These are phyloP conservation scores for Mesorhabditis spiculigera DNA, from an alignment of 2,888 invertebrate species.

Conservation along the genomic window DNA sequence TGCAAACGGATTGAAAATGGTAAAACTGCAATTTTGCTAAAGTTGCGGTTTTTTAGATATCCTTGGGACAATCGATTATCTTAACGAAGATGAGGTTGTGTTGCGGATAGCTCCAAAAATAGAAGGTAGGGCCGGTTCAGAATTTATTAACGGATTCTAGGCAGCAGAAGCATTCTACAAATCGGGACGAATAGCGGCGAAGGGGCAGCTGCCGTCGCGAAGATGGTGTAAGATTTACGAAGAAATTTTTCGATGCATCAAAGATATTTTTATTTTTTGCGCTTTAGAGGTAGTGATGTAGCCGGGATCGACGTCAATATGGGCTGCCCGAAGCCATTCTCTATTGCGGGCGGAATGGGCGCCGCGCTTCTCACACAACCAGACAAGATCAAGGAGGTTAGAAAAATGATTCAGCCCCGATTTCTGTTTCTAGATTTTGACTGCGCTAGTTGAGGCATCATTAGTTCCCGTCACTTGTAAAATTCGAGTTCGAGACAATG, in stretches of 20 bases:
- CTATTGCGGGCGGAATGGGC: slow-evolving; percentile 97
- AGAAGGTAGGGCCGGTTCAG: slow-evolving; percentile 74
- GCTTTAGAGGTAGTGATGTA: slow-evolving; percentile 80
- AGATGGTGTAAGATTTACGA: slow-evolving; percentile 71
- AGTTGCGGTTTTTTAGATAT: slow-evolving; percentile 68
- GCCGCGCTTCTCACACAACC: slow-evolving; percentile 81
- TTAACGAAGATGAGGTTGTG: slow-evolving; percentile 85
- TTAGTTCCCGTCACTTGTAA: slow-evolving; percentile 92
- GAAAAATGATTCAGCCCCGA: not conserved
- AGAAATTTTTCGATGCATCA: not conserved
- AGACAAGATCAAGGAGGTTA: slow-evolving; percentile 71
- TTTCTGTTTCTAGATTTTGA: slow-evolving; percentile 70
- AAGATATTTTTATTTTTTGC: not conserved
- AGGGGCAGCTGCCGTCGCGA: slow-evolving; percentile 82
- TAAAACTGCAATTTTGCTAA: slow-evolving; percentile 60
- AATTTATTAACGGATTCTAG: slow-evolving; percentile 3
- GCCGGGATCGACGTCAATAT: slow-evolving; percentile 95
- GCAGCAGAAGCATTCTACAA: slow-evolving; percentile 74
- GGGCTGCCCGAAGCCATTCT: slow-evolving; percentile 99
- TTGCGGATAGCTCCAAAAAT: slow-evolving; percentile 78
- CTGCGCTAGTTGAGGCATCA: slow-evolving; percentile 74
- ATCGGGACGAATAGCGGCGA: slow-evolving; percentile 85
- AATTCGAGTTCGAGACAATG: slow-evolving; percentile 77
- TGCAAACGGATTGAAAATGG: slow-evolving; percentile 78
- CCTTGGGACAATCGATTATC: slow-evolving; percentile 83